Evolutionary conservation across 2,888 invertebrate genomes (phyloP), one percentile per base, ranked within the genome.

Genomic region (Ferdinandea cuprea): DNA sequence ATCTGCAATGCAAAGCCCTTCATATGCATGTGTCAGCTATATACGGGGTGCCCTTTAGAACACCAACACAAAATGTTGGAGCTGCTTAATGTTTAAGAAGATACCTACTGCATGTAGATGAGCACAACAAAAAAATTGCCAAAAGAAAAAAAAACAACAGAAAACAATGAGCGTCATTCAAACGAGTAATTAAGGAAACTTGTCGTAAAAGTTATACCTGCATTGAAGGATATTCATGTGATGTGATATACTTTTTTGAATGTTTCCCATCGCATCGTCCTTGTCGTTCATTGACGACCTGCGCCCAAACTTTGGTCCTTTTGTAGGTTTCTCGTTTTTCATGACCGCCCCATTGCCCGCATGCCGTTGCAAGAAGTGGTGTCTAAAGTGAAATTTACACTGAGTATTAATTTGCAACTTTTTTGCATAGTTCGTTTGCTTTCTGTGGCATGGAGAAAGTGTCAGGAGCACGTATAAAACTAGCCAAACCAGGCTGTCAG

Each of bases 181-280:
- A 85, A 85, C 73, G 78, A 85, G 84, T 85, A 85, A 81, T 86
- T 85, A 86, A 86, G 78, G 81, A 65, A 81, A 85, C 80, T 85
- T 78, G 85, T 77, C 61, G 69, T 71, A 63, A 72, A 84, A 85
- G 80, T 85, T 80, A 80, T 80, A 77, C 77, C 71, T 77, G 72
- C 72, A 83, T 72, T 76, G 71, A 71, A 76, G 71, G 58, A 63
- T 72, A 59, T 42, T 35, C 48, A 17, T 58, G 25, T 35, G 52
- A 50, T 50, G 59, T 58, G 58, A 8, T 30, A 5, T 8, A 1
- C 3, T 50, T 61, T 61, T 63, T 61, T 72, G 19, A 50, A 44
- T 46, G 50, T 68, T 71, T 7, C 17, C 25, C 50, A n/a, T 52
- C 13, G 35, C 32, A 11, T 17, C n/a, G 30, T 35, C 2, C 28